Base-by-base conservation (phyloP, 2,797 vertebrate species). In the Phoeniculus purpureus region DNA sequence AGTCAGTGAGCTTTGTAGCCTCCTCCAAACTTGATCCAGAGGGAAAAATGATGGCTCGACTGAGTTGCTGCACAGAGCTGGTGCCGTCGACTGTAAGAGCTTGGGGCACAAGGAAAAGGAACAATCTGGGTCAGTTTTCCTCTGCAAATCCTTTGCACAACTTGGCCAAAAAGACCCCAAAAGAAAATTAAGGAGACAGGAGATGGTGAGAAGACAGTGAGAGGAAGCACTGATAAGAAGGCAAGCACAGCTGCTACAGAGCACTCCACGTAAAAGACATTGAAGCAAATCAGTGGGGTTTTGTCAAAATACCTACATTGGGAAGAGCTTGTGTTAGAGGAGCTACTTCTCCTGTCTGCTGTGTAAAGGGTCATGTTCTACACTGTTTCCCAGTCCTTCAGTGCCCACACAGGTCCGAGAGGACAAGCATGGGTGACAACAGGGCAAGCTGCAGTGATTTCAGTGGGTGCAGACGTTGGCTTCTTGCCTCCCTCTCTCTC, bases 11-110 rank as follows among this genome's bases (percentile, higher is more conserved):
- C 73, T 90, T 89, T 92, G 72, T 87, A 94, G 82, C 52, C 80
- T 94, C 73, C 73, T 95, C 76, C 92, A 95, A 92, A 94, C 70
- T 89, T 16, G 0, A 56, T 89, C 87, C 92, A 85, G 90, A 81
- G 94, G 87, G 92, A 92, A 73, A 94, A 92, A 64, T 91, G 91
- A 78, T 92, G 93, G 90, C 93, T 89, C 85, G 85, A 85, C 85
- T 83, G 85, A 92, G 87, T 81, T 66, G 31, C 71, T 92, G 64
- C 25, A 45, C 66, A 68, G 76, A 92, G 75, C 72, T 83, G 76
- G 29, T 52, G 40, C 73, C 89, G 91, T 87, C 15, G 10, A 92
- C 77, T 92, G 26, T 89, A 94, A 93, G 95, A 90, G 45, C 83
- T 84, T 68, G 72, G 15, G 75, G 72, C 65, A 85, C 9, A 75